Percentiles rank a stretch among this genome's conserved stretches.
These are phyloP conservation scores for Anisognathus igniventris DNA, from an alignment of 2,797 vertebrate species.

Conservation along the genomic window DNA sequence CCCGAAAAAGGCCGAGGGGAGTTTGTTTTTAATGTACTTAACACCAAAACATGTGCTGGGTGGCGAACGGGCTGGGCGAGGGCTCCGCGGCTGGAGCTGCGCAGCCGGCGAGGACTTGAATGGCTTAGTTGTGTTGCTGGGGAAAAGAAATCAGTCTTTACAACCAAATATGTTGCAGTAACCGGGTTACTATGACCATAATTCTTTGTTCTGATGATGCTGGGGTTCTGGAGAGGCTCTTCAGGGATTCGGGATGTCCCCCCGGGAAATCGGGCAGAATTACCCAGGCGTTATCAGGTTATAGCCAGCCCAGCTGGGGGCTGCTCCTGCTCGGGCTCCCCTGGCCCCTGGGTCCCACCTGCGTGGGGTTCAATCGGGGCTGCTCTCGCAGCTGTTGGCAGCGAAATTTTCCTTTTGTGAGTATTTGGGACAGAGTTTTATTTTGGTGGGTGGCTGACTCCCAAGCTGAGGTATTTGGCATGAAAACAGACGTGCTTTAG, in stretches of 20 bases:
- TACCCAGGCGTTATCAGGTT: rapidly evolving
- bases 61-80: neutral
- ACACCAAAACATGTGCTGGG: neutral
- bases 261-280: neutral
- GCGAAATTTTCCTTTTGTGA: neutral
- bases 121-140: neutral
- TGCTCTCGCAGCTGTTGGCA: neutral
- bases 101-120: neutral
- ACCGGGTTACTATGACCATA: neutral
- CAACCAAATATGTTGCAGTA: neutral
- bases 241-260: neutral
- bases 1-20: neutral
- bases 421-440: neutral
- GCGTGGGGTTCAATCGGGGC: rapidly evolving
- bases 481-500: rapidly evolving
- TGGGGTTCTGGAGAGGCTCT: neutral
- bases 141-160: neutral
- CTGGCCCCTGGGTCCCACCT: neutral
- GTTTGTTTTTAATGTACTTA: neutral
- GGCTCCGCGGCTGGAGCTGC: neutral
- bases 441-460: neutral
- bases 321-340: neutral
- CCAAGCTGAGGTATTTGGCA: neutral
- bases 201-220: neutral
- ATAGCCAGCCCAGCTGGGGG: neutral